These are phyloP conservation scores for Hexactinellida sp. DNA, from an alignment of 37 sponge, comb jelly and placozoan species.

Conservation along the genomic window DNA sequence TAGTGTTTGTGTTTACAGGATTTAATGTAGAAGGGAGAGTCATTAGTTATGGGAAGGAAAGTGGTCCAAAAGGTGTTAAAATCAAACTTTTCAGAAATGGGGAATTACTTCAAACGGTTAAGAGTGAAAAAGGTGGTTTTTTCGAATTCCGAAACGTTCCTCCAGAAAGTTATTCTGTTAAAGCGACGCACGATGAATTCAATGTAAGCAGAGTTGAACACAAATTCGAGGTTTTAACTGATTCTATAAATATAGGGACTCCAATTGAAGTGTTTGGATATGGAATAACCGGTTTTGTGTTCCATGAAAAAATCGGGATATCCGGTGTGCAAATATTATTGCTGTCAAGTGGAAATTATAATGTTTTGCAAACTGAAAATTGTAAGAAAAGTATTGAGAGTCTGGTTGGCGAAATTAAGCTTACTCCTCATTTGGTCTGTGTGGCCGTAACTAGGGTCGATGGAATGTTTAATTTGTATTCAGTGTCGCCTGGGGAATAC, in stretches of 20 bases:
- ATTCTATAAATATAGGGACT: not conserved
- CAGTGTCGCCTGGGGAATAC: not conserved
- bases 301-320: not conserved
- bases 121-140: not conserved
- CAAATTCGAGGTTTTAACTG: not conserved
- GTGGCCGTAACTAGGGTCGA: not conserved
- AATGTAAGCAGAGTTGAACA: not conserved
- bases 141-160: not conserved
- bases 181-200: not conserved
- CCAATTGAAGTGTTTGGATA: not conserved
- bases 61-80: not conserved
- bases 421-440: not conserved
- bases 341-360: not conserved
- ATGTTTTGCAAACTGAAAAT: not conserved
- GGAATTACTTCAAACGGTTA: not conserved
- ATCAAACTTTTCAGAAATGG: not conserved
- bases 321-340: not conserved
- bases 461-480: not conserved
- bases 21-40: not conserved
- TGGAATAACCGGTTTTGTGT: not conserved
- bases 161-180: not conserved
- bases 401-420: not conserved
- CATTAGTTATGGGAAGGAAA: not conserved
- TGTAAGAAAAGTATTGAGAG: not conserved
- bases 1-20: not conserved